Evolutionary conservation across 1,140 invertebrate genomes (phyloP).

Genomic region (Sesamia nonagrioides): DNA sequence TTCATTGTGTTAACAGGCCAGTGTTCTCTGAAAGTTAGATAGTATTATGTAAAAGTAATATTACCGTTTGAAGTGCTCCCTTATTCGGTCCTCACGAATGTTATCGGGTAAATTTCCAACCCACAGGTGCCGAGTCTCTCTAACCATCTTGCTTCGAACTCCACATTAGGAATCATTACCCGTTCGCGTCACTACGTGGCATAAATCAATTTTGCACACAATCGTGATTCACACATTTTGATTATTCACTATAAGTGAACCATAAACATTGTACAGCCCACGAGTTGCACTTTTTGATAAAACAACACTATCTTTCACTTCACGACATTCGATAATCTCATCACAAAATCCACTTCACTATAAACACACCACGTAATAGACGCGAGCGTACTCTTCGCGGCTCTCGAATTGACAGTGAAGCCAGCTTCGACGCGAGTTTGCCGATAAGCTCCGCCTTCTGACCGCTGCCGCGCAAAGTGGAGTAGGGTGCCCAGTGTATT

Average conservation of each 20-base stretch:
- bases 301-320: conserved; percentile 86
- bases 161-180: conserved; percentile 88
- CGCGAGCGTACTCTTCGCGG: conserved; percentile 86
- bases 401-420: conserved; percentile 87
- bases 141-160: conserved; percentile 96
- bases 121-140: conserved; percentile 99
- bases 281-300: conserved; percentile 77
- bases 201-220: conserved; percentile 87
- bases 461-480: conserved; percentile 87
- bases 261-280: conserved; percentile 80
- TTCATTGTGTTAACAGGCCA: neutral
- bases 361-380: conserved; percentile 87
- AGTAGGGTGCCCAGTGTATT: conserved; percentile 73
- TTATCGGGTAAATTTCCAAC: conserved; percentile 99
- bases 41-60: conserved; percentile 61
- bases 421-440: conserved; percentile 87
- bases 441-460: conserved; percentile 87
- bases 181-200: conserved; percentile 87
- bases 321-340: conserved; percentile 85
- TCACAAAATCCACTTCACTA: conserved; percentile 86
- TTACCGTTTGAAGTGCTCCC: conserved; percentile 99
- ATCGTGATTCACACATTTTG: conserved; percentile 86
- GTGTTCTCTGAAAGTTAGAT: conserved; percentile 18
- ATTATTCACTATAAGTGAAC: conserved; percentile 80
- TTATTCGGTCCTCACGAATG: conserved; percentile 97